phyloP scores from a whole-genome alignment of 2,113 vertebrate species.

The Lethenteron camtschaticum region DNA sequence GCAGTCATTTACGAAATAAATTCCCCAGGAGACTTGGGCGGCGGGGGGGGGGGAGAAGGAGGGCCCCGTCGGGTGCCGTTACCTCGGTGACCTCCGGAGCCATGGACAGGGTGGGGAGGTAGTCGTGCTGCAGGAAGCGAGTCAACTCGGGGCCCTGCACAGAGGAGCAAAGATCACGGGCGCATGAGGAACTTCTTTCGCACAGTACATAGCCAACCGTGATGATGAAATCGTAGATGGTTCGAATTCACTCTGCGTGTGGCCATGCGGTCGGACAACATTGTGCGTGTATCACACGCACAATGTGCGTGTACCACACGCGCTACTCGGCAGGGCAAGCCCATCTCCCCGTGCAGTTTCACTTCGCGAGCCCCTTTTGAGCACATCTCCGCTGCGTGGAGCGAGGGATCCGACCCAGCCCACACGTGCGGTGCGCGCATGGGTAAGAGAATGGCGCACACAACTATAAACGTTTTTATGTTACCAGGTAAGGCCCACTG shows the following conservation, averaged over 20 bases:
- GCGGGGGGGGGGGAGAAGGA: background rate
- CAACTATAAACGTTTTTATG: no score
- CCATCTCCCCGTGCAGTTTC: no score
- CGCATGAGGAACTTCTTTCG: background rate
- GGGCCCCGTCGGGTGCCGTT: constrained; percentile 10
- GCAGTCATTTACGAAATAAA: background rate
- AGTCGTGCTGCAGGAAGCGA: constrained; percentile 84
- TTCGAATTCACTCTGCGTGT: background rate
- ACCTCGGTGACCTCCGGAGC: constrained; percentile 86
- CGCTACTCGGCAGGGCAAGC: no score
- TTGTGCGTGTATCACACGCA: no score
- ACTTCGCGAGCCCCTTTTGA: no score
- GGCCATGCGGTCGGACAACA: background rate
- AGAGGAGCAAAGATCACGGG: constrained; percentile 7
- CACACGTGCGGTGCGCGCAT: no score
- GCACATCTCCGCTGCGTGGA: no score
- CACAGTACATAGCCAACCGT: background rate
- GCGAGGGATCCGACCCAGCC: no score
- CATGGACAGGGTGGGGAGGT: constrained; percentile 72
- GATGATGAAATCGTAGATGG: background rate
- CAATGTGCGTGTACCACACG: no score
- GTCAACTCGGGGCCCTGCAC: constrained; percentile 68
- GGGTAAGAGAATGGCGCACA: no score
- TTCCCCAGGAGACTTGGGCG: background rate
- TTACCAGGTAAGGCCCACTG: no score